Base-by-base conservation (phyloP, 2,888 invertebrate genomes). In the Hipparchia semele region DNA sequence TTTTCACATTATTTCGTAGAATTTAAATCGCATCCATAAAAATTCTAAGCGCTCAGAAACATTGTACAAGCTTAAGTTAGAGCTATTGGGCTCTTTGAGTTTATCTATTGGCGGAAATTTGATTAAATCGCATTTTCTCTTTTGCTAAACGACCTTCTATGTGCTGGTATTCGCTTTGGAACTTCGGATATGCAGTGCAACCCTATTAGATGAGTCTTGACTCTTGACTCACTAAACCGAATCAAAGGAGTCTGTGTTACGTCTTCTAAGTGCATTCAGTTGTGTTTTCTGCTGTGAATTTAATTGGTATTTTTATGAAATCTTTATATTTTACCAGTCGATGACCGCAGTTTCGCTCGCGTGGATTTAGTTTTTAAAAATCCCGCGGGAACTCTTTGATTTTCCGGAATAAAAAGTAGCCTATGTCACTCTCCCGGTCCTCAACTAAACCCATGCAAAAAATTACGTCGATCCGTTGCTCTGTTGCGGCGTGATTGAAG, bases 101-200 rank as follows among this genome's bases (percentile, higher is more conserved):
- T 86, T 86, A 88, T 84, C 85, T 83, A 80, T 86, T 82, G 79
- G 81, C 86, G 91, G 90, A 91, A 90, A 90, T 91, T 92, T 90
- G 90, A 92, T 91, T 92, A 91, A 90, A 91, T 91, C 89, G 88
- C 85, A 87, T 90, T 91, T 89, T 89, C 88, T 89, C 68, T 71
- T 88, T 87, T 87, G 82, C 83, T 86, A 86, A 89, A 86, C 86
- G 85, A 86, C 81, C 85, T 76, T 83, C 83, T 84, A 85, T 84
- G 76, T 79, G 79, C 80, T 80, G 81, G 83, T 83, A 86, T 86
- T 85, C 81, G 84, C 82, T 84, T 83, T 80, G 12, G 53, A 69
- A 61, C 61, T 61, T 53, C 75, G 74, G 81, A 77, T 75, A 80
- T 79, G 83, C 84, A 83, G 61, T 67, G 72, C 62, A 49, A 71